A percentile compares a stretch with the other conserved stretches of the same genome.
Conservation (phyloP, 1,140 invertebrate genomes). For the Ceratitis capitata region DNA sequence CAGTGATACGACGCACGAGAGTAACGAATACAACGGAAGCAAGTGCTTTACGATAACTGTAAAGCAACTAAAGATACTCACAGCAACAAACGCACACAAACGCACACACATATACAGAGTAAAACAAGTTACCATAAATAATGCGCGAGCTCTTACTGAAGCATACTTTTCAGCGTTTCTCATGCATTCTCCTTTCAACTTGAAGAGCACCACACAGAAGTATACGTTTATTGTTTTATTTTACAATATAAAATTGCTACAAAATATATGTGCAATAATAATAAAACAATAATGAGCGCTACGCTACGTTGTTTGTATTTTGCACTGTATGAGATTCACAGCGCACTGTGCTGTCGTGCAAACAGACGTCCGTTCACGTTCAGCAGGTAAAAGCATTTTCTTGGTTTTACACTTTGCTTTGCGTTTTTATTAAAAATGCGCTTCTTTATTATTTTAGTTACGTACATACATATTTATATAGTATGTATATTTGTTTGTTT, state of each 20-base stretch:
- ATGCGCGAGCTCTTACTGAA: not conserved
- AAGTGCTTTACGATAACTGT: conserved; percentile 7
- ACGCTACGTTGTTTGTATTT: too few relatives aligned
- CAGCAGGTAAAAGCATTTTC: not conserved
- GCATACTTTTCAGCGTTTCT: conserved; percentile 8
- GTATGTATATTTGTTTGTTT: not conserved
- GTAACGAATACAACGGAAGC: not conserved
- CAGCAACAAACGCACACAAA: not conserved
- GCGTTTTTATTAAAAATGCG: conserved; percentile 32
- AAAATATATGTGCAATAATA: conserved; percentile 2
- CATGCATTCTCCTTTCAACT: not conserved
- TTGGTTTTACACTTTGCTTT: not conserved
- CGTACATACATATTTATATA: too few relatives aligned
- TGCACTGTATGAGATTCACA: not conserved
- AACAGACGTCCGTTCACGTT: not conserved
- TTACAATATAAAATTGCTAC: not conserved
- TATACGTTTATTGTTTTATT: not conserved
- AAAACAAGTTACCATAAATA: not conserved
- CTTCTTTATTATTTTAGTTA: not conserved
- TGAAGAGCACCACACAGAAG: not conserved
- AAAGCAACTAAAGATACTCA: too few relatives aligned
- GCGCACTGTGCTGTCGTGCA: not conserved
- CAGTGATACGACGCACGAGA: not conserved
- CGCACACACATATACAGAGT: not conserved
- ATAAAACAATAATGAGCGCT: conserved; percentile 18